Percentiles rank a stretch among this genome's conserved stretches.
Evolutionary conservation across 2,888 invertebrate genomes (phyloP).

Genomic region (Horisme vitalbata): DNA sequence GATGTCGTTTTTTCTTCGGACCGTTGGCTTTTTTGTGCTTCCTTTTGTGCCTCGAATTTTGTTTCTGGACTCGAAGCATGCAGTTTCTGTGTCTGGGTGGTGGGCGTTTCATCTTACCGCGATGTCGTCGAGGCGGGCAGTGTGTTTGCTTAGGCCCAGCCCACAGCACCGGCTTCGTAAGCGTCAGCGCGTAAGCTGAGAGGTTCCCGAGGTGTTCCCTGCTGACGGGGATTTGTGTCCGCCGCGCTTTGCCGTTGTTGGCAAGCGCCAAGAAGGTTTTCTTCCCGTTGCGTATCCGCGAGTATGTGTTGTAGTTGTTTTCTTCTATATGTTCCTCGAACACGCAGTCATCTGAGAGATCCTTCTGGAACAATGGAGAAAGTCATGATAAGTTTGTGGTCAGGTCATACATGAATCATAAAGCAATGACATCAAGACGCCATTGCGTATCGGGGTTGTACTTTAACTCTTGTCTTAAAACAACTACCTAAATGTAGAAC

Average conservation of each 20-base stretch:
- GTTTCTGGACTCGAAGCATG: constrained; percentile 74
- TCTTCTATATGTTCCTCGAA: constrained; percentile 94
- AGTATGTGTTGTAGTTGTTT: constrained; percentile 93
- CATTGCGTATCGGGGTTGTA: no score
- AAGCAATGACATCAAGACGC: background rate
- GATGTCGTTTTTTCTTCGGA: constrained; percentile 79
- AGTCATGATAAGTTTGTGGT: constrained; percentile 38
- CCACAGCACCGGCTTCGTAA: constrained; percentile 59
- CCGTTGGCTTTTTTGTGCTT: constrained; percentile 78
- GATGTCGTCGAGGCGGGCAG: constrained; percentile 68
- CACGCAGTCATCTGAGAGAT: constrained; percentile 92
- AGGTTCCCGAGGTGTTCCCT: constrained; percentile 86
- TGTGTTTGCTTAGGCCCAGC: constrained; percentile 60
- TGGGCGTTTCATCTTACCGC: constrained; percentile 70
- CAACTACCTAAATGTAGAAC: background rate
- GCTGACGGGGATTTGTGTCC: constrained; percentile 86
- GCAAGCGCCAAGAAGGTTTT: constrained; percentile 91
- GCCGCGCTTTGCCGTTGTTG: constrained; percentile 87
- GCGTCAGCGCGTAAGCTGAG: constrained; percentile 88
- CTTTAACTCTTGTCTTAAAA: no score
- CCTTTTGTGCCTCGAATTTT: constrained; percentile 69
- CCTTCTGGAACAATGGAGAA: constrained; percentile 88
- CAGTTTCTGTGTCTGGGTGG: constrained; percentile 73
- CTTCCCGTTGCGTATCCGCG: constrained; percentile 85
- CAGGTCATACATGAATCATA: background rate